Evolutionary conservation across 2,113 vertebrate species (phyloP).

Genomic region (Caracal caracal): DNA sequence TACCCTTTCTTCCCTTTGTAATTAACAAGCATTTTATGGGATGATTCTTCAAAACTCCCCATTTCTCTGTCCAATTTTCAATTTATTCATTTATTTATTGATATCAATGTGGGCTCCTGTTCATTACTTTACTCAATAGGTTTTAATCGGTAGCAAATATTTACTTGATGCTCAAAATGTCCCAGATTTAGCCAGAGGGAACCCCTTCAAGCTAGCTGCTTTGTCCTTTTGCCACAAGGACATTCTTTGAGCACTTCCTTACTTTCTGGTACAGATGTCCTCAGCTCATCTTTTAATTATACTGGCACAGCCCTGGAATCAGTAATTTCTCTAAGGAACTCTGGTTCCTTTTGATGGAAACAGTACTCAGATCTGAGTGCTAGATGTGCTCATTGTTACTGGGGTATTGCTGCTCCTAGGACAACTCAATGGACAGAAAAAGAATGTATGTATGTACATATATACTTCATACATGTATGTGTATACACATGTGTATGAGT

Average conservation of each 20-base stretch:
- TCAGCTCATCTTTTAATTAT: not conserved
- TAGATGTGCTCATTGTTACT: not conserved
- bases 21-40: not conserved
- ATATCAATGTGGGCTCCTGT: not conserved
- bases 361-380: not conserved
- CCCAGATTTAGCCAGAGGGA: not conserved
- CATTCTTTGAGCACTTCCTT: not conserved
- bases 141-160: not conserved
- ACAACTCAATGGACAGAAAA: not conserved
- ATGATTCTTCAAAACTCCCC: not conserved
- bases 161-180: not conserved
- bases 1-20: not conserved
- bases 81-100: not conserved
- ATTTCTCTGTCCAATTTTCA: not conserved
- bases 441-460: not conserved
- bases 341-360: not conserved
- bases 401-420: not conserved
- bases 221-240: not conserved
- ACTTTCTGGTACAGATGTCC: not conserved
- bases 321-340: not conserved
- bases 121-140: not conserved
- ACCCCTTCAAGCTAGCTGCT: not conserved
- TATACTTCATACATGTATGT: not conserved
- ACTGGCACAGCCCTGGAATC: not conserved
- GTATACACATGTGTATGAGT: not conserved